Conservation (phyloP, 2,113 vertebrate species). For the Myxocyprinus asiaticus region DNA sequence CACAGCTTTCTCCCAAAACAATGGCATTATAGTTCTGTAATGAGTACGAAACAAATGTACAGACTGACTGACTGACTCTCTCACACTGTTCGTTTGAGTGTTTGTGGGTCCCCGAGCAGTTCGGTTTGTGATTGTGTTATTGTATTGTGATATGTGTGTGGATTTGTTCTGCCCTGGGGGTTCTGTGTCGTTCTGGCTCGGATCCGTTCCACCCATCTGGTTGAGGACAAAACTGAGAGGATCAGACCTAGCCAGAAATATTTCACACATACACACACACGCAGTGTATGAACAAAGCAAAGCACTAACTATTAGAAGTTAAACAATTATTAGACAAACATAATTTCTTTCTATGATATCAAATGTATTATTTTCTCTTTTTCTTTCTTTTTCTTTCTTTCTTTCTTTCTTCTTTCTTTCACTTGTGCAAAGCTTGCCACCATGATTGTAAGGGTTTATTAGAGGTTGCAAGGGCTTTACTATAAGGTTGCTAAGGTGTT, state of each 20-base stretch:
- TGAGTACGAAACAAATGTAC: constrained; percentile 7
- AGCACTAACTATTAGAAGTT: constrained; percentile 2
- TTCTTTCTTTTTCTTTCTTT: neutral
- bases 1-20: constrained; percentile 5
- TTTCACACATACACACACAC: constrained; percentile 14
- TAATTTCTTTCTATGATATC: neutral
- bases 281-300: neutral
- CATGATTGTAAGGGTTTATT: too few relatives aligned
- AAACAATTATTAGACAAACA: neutral
- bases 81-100: constrained; percentile 23
- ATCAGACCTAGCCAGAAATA: constrained; percentile 46
- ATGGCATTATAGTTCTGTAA: neutral
- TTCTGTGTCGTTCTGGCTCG: constrained; percentile 45
- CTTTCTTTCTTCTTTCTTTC: neutral
- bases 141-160: constrained; percentile 38
- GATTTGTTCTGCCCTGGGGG: constrained; percentile 51
- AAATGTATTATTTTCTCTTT: neutral
- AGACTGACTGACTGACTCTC: neutral
- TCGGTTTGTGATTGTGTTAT: constrained; percentile 43
- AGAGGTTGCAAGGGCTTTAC: too few relatives aligned
- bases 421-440: too few relatives aligned
- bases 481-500: too few relatives aligned
- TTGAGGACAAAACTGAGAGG: constrained; percentile 43
- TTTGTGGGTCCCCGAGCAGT: constrained; percentile 30
- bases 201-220: constrained; percentile 50